These are phyloP conservation scores for Aphaenogaster ashmeadi DNA, from an alignment of 1,140 invertebrate genomes.

Conservation along the genomic window DNA sequence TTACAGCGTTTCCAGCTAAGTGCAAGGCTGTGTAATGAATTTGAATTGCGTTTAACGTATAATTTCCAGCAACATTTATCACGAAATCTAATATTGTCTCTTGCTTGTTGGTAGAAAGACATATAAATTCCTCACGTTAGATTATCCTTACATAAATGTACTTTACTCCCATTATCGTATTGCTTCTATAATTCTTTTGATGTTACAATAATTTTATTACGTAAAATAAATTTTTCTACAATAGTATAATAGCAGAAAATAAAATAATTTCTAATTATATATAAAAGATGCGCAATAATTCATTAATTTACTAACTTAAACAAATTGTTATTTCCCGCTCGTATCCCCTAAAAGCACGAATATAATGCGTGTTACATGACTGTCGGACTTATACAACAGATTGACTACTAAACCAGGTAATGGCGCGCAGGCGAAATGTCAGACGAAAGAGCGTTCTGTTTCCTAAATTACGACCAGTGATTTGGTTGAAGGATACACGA, in stretches of 20 bases:
- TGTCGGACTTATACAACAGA: background rate
- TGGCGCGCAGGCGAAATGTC: background rate
- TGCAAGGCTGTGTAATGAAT: constrained; percentile 54
- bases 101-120: background rate
- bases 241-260: background rate
- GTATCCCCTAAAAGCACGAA: background rate
- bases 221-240: background rate
- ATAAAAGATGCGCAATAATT: background rate
- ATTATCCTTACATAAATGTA: background rate
- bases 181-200: background rate
- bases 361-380: background rate
- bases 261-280: constrained; percentile 14
- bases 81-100: constrained; percentile 30
- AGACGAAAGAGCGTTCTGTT: constrained; percentile 43
- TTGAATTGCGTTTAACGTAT: constrained; percentile 38
- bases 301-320: constrained; percentile 8
- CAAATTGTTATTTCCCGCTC: background rate
- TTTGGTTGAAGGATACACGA: constrained; percentile 47
- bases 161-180: background rate
- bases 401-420: constrained; percentile 14
- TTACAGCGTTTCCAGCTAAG: constrained; percentile 15
- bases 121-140: constrained; percentile 14
- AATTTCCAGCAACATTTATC: constrained; percentile 45
- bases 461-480: constrained; percentile 56
- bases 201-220: background rate